Evolutionary conservation across 1,140 invertebrate genomes (phyloP).

Genomic region (Spodoptera frugiperda): DNA sequence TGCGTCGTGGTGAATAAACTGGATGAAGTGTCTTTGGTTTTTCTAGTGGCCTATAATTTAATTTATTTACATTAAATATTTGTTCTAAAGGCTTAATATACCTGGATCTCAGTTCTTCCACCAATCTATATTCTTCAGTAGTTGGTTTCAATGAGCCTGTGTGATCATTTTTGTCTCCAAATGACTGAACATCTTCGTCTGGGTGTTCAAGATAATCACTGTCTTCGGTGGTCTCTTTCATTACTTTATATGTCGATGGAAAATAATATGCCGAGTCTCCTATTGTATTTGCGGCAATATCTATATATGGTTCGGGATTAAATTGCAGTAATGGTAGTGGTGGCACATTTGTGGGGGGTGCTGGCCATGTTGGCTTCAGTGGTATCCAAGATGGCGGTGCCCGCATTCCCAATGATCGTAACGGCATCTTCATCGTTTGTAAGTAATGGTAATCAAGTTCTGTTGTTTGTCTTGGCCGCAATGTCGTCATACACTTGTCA

Average conservation of each 20-base stretch:
- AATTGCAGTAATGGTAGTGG: not conserved
- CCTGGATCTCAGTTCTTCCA: too few species aligned
- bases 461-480: not conserved
- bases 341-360: not conserved
- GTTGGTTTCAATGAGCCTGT: not conserved
- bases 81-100: too few species aligned
- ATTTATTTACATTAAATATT: too few species aligned
- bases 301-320: too few species aligned
- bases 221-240: not conserved
- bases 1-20: too few species aligned
- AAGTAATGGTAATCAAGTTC: not conserved
- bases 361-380: not conserved
- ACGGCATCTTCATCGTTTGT: not conserved
- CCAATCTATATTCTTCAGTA: not conserved
- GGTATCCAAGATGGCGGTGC: not conserved
- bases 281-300: too few species aligned
- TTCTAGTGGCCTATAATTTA: too few species aligned
- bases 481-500: not conserved
- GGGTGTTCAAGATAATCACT: not conserved
- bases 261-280: too few species aligned
- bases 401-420: not conserved
- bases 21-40: too few species aligned
- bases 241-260: not conserved
- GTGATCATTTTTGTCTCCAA: not conserved
- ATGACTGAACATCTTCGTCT: not conserved